phyloP scores from a whole-genome alignment of 2,888 invertebrate genomes.

The Mesochorus sp. region DNA sequence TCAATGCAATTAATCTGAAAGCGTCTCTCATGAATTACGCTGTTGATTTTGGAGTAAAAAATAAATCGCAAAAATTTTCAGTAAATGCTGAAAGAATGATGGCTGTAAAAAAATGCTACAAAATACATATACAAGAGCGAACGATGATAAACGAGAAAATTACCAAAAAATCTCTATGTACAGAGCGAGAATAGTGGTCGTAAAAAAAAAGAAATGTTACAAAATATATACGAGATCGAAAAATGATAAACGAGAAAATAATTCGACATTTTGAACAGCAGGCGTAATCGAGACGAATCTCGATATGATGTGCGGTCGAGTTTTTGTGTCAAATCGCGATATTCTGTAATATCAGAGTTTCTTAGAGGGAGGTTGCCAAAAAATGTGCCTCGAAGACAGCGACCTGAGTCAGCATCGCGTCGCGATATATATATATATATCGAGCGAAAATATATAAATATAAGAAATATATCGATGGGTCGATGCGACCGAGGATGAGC shows the following conservation, averaged over 20 bases:
- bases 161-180: no score
- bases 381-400: slow-evolving; percentile 40
- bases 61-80: not conserved
- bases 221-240: not conserved
- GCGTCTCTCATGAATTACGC: no score
- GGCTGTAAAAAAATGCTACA: not conserved
- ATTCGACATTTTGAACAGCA: not conserved
- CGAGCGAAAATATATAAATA: slow-evolving; percentile 2
- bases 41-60: no score
- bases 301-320: not conserved
- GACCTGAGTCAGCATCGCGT: slow-evolving; percentile 59
- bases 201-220: no score
- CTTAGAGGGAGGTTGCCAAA: slow-evolving; percentile 37
- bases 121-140: no score
- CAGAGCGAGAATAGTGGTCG: no score
- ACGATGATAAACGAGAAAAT: no score
- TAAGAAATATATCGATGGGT: not conserved
- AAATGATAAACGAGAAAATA: not conserved
- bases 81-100: not conserved
- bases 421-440: not conserved
- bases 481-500: no score
- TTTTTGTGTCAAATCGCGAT: slow-evolving; percentile 23
- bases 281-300: not conserved
- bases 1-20: no score
- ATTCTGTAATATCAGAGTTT: slow-evolving; percentile 28